Evolutionary conservation across 2,888 invertebrate genomes (phyloP), one percentile per base, ranked within the genome.

Genomic region (Ditula angustiorana): DNA sequence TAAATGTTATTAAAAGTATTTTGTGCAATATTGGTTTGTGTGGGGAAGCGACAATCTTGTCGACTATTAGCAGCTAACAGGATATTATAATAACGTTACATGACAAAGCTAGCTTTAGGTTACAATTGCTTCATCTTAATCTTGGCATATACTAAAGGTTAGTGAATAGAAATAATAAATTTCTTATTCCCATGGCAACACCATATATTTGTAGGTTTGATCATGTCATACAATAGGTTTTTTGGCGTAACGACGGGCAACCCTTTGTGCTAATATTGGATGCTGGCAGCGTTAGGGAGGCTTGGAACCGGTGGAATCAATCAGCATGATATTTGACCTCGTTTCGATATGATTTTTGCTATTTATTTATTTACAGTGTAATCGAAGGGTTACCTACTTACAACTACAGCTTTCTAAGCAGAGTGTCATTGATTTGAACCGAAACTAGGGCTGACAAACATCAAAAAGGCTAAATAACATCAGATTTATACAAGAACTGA

Each of bases 261-360:
- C 41, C 41, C 41, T 41, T 41, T 41, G 41, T 41, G 41, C 41
- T 19, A 19, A 41, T 41, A 41, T 41, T 41, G 41, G 41, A 41
- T 19, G 41, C 41, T 41, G 41, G 19, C 19, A 41, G 41, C 10
- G 41, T 19, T 41, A 41, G 41, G 41, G 41, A 19, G 19, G 19
- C 16, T 19, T 19, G 41, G 8, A 41, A 4, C 19, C 41, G 41
- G 19, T 10, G 8, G 41, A 41, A 19, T 41, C 41, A 19, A 41
- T 41, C 19, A 19, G 41, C 41, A 41, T 41, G 10, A 41, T 16
- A 41, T 41, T 41, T 41, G 19, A 41, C 41, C 41, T 19, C 19
- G n/a, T 41, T 37, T 41, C 41, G 10, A 10, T 41, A 41, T 41
- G 19, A 19, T 21, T 41, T 21, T 41, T 35, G 13, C 5, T 13